phyloP scores from a whole-genome alignment of 1,140 invertebrate species.

The Pseudobourletiella spinata region DNA sequence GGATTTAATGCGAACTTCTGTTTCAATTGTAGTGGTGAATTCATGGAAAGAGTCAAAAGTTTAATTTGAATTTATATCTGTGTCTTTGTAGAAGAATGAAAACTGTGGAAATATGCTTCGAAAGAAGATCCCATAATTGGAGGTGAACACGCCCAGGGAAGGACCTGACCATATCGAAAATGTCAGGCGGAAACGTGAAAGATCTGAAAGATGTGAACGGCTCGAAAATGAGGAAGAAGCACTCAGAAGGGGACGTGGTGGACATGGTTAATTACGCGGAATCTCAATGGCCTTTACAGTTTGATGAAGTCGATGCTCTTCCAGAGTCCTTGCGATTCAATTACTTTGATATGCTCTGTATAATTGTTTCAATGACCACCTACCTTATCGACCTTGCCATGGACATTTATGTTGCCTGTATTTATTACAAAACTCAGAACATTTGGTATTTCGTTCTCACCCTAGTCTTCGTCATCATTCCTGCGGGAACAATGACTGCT shows the following conservation, averaged over 20 bases:
- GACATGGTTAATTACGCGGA: slow-evolving; percentile 18
- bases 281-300: slow-evolving; percentile 20
- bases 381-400: slow-evolving; percentile 54
- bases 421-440: slow-evolving; percentile 47
- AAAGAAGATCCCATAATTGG: too few species aligned
- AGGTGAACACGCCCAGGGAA: too few species aligned
- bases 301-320: slow-evolving; percentile 30
- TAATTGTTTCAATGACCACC: slow-evolving; percentile 40
- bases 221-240: slow-evolving; percentile 24
- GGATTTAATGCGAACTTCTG: too few species aligned
- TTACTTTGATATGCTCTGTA: slow-evolving; percentile 30
- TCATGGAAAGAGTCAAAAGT: too few species aligned
- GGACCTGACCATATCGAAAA: too few species aligned
- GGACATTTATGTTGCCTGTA: slow-evolving; percentile 55
- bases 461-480: slow-evolving; percentile 52
- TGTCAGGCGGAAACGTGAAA: slow-evolving; percentile 18
- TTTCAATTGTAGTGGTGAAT: too few species aligned
- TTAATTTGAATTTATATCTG: too few species aligned
- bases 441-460: slow-evolving; percentile 51
- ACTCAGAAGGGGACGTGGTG: slow-evolving; percentile 30
- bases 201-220: slow-evolving; percentile 16
- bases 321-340: slow-evolving; percentile 31
- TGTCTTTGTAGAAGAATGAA: too few species aligned
- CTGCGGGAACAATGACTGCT: slow-evolving; percentile 49
- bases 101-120: too few species aligned